A percentile compares a stretch with the other conserved stretches of the same genome.
phyloP scores from a whole-genome alignment of 2,797 vertebrate species.

The Staurois parvus region DNA sequence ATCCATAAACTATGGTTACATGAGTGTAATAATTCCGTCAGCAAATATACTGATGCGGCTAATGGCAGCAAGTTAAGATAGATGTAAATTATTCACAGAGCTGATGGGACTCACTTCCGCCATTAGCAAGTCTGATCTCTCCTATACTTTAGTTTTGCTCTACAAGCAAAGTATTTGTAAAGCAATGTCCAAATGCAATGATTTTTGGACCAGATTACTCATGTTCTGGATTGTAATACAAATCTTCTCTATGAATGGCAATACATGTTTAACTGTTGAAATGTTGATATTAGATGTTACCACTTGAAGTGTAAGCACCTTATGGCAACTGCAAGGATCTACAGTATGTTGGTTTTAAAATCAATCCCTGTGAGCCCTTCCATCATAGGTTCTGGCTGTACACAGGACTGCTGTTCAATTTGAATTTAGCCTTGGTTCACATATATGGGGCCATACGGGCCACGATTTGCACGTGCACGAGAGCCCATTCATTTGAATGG shows the following conservation, averaged over 20 bases:
- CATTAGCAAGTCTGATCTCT: constrained; percentile 22
- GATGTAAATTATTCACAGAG: constrained; percentile 51
- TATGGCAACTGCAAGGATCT: no score
- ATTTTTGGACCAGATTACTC: background rate
- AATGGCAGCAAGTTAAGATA: constrained; percentile 42
- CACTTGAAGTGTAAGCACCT: no score
- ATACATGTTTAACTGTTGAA: no score
- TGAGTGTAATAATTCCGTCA: constrained; percentile 48
- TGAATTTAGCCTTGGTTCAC: no score
- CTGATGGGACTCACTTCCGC: constrained; percentile 43
- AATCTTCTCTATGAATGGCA: background rate
- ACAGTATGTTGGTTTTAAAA: no score
- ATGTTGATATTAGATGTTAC: no score
- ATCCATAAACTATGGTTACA: constrained; percentile 36
- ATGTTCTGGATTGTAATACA: background rate
- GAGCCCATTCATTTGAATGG: no score
- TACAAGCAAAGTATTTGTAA: background rate
- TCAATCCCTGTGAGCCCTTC: no score
- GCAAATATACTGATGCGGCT: constrained; percentile 50
- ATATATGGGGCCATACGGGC: no score
- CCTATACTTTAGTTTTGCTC: background rate
- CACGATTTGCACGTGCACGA: no score
- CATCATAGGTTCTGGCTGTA: no score
- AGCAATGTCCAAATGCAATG: background rate
- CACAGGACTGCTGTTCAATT: no score